These are phyloP conservation scores for Leptinotarsa texana DNA, from an alignment of 1,140 invertebrate species.

Conservation along the genomic window DNA sequence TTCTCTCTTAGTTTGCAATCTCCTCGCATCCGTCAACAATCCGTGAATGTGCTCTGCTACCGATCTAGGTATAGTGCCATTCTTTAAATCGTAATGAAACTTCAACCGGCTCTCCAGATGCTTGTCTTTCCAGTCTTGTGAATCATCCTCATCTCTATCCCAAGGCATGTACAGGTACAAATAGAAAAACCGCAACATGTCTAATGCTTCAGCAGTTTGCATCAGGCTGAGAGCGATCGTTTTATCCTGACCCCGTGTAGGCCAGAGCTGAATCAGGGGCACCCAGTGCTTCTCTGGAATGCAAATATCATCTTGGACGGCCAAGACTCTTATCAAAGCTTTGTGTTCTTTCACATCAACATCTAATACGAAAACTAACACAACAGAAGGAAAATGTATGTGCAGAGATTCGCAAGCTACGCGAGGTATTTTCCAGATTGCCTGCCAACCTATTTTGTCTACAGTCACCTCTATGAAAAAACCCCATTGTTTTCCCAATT, in stretches of 20 bases:
- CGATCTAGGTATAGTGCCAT: constrained; percentile 56
- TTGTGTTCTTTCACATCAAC: constrained; percentile 58
- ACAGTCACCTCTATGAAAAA: constrained; percentile 62
- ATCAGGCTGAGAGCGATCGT: constrained; percentile 54
- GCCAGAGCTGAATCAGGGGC: constrained; percentile 62
- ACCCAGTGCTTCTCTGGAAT: constrained; percentile 63
- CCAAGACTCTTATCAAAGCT: constrained; percentile 59
- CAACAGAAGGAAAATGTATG: constrained; percentile 64
- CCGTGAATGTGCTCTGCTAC: constrained; percentile 61
- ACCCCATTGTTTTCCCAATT: constrained; percentile 61
- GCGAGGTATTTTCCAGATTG: constrained; percentile 66
- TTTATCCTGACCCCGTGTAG: constrained; percentile 62
- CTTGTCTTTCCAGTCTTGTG: constrained; percentile 59
- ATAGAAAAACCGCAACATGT: constrained; percentile 65
- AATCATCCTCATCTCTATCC: constrained; percentile 65
- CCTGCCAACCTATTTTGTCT: constrained; percentile 65
- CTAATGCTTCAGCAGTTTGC: constrained; percentile 58
- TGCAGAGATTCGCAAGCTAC: constrained; percentile 62
- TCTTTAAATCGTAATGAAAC: constrained; percentile 65
- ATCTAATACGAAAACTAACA: constrained; percentile 61
- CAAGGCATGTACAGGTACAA: constrained; percentile 67
- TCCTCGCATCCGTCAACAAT: constrained; percentile 61
- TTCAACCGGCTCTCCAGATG: constrained; percentile 63
- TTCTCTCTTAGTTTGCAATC: constrained; percentile 59
- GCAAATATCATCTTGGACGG: constrained; percentile 65